Evolutionary conservation across 30 jellyfish, hydroid and myxozoan species (phyloP), one percentile per base, ranked within the genome.

Genomic region (Phacellophora camtschatica): DNA sequence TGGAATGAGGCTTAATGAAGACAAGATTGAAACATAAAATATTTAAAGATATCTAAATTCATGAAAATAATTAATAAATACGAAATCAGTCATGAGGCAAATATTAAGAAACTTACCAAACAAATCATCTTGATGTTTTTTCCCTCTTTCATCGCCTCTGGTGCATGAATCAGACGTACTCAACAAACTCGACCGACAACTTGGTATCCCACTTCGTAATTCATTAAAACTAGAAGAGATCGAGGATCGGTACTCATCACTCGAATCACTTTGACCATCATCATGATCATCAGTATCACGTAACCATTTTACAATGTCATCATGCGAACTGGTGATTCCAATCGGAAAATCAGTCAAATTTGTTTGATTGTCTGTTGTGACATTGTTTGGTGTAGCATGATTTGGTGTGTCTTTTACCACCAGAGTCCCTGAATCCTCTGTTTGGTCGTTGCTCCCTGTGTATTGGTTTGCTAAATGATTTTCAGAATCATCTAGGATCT

Each of bases 171-270:
- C 64, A 22, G 55, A 23, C 23, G 69, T 71, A 48, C 83, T 79
- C 1, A 56, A 62, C 30, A 79, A 13, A 70, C 88, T 83, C 32
- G 87, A 69, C 43, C 81, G 54, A 24, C 87, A 59, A 32, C 87
- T 83, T 2, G 76, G 74, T 46, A 63, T 68, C 37, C 77, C 80
- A 11, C 71, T 35, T 12, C 39, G 58, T n/a, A 88, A 42, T 49
- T 88, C 97, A 30, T 85, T 71, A 48, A 79, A 33, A 46, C 97
- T 88, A 46, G 97, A 88, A 5, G 90, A 79, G 74, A 90, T 64
- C n/a, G 97, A 88, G 7, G 97, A 81, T 48, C 82, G 65, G 57
- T 88, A 88, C 34, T 83, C 93, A 18, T 56, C 82, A 59, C 97
- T 90, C 2, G 88, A 36, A 18, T 55, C 77, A 34, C 83, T 77